phyloP scores from a whole-genome alignment of 1,140 invertebrate species.

The silkworm (Bombyx mori) region ASM3026992v2 NC_085131.1:13199001-13199500 shows the following conservation, averaged over 20 bases:
- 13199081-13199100: constrained; percentile 66
- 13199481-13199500: constrained; percentile 58
- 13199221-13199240: constrained; percentile 56
- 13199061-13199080: constrained; percentile 62
- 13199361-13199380: constrained; percentile 68
- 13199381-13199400: constrained; percentile 66
- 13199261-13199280: constrained; percentile 63
- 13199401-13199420: constrained; percentile 65
- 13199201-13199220: constrained; percentile 52
- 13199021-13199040: constrained; percentile 62
- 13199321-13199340: constrained; percentile 51
- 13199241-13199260: constrained; percentile 38
- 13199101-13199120: constrained; percentile 64
- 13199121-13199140: constrained; percentile 52
- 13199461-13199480: constrained; percentile 57
- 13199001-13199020: constrained; percentile 51
- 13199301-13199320: constrained; percentile 62
- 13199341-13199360: constrained; percentile 57
- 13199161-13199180: constrained; percentile 63
- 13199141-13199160: constrained; percentile 65
- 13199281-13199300: constrained; percentile 66
- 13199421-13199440: constrained; percentile 66
- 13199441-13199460: constrained; percentile 57
- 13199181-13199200: constrained; percentile 49
- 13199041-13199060: constrained; percentile 56